A percentile compares a stretch with the other conserved stretches of the same genome.
Conservation (phyloP, 2,113 vertebrate species). For the Apodemus speciosus region DNA sequence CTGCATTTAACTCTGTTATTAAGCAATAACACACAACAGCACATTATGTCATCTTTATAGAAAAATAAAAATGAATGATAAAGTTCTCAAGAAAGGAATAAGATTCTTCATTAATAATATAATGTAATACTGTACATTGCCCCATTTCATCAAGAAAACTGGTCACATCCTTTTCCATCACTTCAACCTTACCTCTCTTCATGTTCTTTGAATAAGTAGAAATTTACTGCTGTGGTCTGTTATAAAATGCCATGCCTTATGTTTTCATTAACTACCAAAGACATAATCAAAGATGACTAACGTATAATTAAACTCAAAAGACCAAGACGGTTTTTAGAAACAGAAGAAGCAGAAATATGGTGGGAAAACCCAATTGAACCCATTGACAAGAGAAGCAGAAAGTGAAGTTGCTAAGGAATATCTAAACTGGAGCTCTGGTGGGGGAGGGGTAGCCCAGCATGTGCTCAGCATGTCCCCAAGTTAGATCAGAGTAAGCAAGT, state of each 20-base stretch:
- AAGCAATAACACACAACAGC: background rate
- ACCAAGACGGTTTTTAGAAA: background rate
- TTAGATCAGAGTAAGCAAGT: background rate
- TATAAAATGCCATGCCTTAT: background rate
- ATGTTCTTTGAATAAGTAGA: background rate
- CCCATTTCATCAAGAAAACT: background rate
- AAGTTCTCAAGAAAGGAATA: background rate
- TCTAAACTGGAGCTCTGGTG: background rate
- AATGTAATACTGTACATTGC: background rate
- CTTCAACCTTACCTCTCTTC: background rate
- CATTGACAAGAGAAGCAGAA: background rate
- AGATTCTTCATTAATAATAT: background rate
- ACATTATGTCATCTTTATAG: background rate
- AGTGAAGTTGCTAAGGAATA: background rate
- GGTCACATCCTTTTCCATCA: background rate
- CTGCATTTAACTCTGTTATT: background rate
- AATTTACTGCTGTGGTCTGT: background rate
- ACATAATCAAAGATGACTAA: background rate
- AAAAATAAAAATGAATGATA: background rate
- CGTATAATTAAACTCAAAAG: background rate
- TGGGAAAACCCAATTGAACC: background rate
- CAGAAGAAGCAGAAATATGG: background rate
- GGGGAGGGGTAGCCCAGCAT: background rate
- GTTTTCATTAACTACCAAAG: background rate
- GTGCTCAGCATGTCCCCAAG: too few relatives aligned